Evolutionary conservation across 2,797 vertebrate species (phyloP), one percentile per base, ranked within the genome.

Genomic region (Tangara arthus): DNA sequence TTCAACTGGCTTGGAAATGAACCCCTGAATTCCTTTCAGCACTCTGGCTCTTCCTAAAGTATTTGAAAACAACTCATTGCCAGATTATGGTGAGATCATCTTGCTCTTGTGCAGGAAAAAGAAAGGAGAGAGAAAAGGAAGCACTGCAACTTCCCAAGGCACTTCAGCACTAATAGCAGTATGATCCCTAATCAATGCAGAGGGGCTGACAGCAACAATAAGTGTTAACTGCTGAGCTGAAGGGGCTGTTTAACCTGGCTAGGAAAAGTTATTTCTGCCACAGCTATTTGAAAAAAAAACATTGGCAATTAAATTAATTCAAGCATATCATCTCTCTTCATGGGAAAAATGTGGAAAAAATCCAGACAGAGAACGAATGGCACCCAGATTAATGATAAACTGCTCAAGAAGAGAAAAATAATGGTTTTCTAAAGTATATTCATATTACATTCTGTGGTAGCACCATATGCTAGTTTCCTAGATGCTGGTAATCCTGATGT

Each of bases 381-480:
- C 78, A 87, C 76, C 70, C 55, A 70, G 70, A 77, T 93, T 94
- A 94, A 93, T 12, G 68, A 87, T 64, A 57, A 93, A 65, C 42
- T n/a, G 35, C 80, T 81, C n/a, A 59, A 64, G 82, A 95, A 88
- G 59, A 87, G 81, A 89, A 95, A 93, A 95, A 91, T 37, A 91
- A 87, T 73, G 61, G 12, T 71, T 94, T 93, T 95, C 82, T 92
- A 34, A 94, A 91, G 85, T 20, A 73, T 80, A 93, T 96, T 90
- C 89, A 60, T 82, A 82, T 90, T 89, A 34, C 85, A 89, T 89
- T 94, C 91, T 71, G 88, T 8, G 11, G 88, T 72, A 90, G 86
- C 90, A 93, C 94, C 95, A 93, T 96, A 96, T 96, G 95, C 89
- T 82, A 82, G 87, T 80, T 96, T 97, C 83, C 94, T 95, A 70